Base-by-base conservation (phyloP, 2,888 invertebrate species). In the Melikaiella ostensackeni region DNA sequence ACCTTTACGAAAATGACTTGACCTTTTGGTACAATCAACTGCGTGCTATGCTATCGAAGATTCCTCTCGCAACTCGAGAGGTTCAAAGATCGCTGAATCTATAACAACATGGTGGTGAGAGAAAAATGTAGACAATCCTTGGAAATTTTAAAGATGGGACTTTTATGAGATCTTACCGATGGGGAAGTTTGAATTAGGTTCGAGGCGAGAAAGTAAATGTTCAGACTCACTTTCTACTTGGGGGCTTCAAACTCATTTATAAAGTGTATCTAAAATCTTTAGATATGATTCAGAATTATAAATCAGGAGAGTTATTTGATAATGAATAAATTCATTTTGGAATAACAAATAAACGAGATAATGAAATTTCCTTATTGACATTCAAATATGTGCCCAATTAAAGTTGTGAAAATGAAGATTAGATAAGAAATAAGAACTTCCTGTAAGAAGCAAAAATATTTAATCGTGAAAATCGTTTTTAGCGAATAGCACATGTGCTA, bases 1-100 rank as follows among this genome's bases (percentile, higher is more conserved):
- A 82, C 81, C 82, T 82, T 82, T 82, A 76, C 77, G 73, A 82
- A 81, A 81, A 79, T 78, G 70, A 80, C 74, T 79, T 75, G 79
- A 81, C 81, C 80, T 82, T 81, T 82, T 74, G 74, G 74, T 75
- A 79, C 70, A 82, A 80, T 59, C 66, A 78, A 75, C 79, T 75
- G 73, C 77, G 77, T 63, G 74, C 64, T 55, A 38, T 70, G 30
- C 74, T 61, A 77, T 77, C 63, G 75, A 70, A 77, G 70, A 81
- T 55, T 76, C 76, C 35, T 50, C 42, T 63, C 24, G 35, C 64
- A 75, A 80, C 70, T 75, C 55, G 35, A 38, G 63, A 35, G n/a
- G 21, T 35, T 42, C 64, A 64, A 64, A 64, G 64, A 64, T 64
- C 24, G 42, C 19, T 42, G 16, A 42, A 64, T 64, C 24, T 64